Evolutionary conservation across 2,888 invertebrate species (phyloP).

Genomic region (Lycaena phlaeas): DNA sequence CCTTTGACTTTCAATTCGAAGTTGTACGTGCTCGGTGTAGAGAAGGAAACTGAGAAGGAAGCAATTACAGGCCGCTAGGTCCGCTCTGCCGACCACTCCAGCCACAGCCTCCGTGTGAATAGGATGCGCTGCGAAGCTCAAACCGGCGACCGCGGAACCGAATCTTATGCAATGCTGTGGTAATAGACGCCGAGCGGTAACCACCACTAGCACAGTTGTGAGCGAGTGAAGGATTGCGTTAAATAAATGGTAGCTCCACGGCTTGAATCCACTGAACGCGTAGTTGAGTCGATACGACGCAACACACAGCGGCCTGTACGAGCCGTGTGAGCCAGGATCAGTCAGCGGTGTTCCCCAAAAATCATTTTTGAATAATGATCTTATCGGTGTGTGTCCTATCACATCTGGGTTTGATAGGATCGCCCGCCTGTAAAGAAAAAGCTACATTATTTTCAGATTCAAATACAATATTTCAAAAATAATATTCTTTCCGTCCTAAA

Average conservation of each 20-base stretch:
- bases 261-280: conserved; percentile 82
- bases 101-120: conserved; percentile 98
- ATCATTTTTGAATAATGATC: conserved; percentile 89
- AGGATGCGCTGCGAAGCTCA: conserved; percentile 95
- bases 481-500: no score
- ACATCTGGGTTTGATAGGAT: conserved; percentile 96
- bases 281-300: conserved; percentile 90
- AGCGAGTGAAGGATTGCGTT: conserved; percentile 90
- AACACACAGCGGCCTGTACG: conserved; percentile 94
- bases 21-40: conserved; percentile 84
- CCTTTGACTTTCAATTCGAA: conserved; percentile 66
- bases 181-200: conserved; percentile 80
- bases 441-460: conserved; percentile 28
- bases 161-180: conserved; percentile 75
- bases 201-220: conserved; percentile 87
- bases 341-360: conserved; percentile 98
- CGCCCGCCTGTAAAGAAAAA: conserved; percentile 84
- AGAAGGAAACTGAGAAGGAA: conserved; percentile 90
- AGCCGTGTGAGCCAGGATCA: conserved; percentile 96
- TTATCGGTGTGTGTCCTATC: conserved; percentile 86
- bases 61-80: conserved; percentile 92
- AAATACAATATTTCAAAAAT: no score
- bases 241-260: conserved; percentile 88
- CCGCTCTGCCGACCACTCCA: conserved; percentile 95
- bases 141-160: conserved; percentile 83